These are phyloP conservation scores for Ashinkailepas kermadecensis DNA, from an alignment of 2,888 invertebrate species.

Conservation along the genomic window DNA sequence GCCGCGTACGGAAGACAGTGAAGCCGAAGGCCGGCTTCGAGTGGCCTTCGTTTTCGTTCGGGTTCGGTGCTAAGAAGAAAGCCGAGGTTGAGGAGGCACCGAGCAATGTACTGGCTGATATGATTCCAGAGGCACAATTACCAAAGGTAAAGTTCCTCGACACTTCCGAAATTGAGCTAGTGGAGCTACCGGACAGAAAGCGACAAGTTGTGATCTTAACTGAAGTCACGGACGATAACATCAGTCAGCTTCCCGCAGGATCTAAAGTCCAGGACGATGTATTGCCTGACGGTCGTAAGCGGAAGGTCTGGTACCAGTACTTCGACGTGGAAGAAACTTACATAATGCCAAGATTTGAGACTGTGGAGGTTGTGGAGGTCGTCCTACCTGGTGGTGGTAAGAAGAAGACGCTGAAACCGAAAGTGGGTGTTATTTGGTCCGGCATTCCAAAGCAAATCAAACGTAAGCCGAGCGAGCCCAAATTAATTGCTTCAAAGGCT, in stretches of 20 bases:
- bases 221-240: background rate
- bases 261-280: background rate
- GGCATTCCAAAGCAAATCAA: background rate
- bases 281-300: background rate
- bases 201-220: background rate
- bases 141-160: slow-evolving; percentile 12
- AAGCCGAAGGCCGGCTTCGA: slow-evolving; percentile 2
- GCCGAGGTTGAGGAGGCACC: slow-evolving; percentile 4
- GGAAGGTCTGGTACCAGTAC: slow-evolving; percentile 4
- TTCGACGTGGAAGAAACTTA: slow-evolving; percentile 20
- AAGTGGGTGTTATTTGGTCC: background rate
- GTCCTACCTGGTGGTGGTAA: background rate
- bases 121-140: background rate
- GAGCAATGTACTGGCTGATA: background rate
- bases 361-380: background rate
- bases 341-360: background rate
- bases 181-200: background rate
- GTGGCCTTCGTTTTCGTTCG: background rate
- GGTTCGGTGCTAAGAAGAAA: background rate
- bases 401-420: background rate
- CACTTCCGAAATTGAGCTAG: background rate
- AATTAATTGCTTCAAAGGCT: background rate
- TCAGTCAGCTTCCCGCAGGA: background rate
- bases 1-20: background rate
- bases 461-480: background rate